Evolutionary conservation across 2,888 invertebrate genomes (phyloP).

Genomic region (Harmothoe impar): DNA sequence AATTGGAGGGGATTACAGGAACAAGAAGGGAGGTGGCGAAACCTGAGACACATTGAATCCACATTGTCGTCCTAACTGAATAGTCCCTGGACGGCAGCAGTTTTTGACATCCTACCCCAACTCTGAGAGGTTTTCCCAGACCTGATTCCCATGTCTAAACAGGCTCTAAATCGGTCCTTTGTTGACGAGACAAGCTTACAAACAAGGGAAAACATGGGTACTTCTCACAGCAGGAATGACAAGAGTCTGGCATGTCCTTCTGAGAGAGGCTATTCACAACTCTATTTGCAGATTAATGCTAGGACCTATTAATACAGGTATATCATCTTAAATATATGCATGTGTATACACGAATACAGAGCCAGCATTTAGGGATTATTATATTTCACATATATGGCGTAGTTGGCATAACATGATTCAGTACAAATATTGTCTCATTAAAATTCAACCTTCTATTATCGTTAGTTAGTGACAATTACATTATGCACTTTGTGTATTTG

Average conservation of each 20-base stretch:
- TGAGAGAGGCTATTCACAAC: neutral
- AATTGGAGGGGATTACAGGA: constrained; percentile 25
- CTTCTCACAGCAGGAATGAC: neutral
- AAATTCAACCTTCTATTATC: too few species aligned
- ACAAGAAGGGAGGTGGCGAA: neutral
- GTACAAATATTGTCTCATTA: too few species aligned
- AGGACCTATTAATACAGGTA: too few species aligned
- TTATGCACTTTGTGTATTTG: too few species aligned
- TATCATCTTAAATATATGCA: too few species aligned
- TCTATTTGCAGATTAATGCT: too few species aligned
- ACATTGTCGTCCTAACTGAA: constrained; percentile 11
- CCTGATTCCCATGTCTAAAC: constrained; percentile 9
- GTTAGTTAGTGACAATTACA: too few species aligned
- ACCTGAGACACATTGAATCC: constrained; percentile 36
- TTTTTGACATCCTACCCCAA: constrained; percentile 30
- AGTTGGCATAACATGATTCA: too few species aligned
- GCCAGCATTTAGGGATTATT: too few species aligned
- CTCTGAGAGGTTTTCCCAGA: neutral
- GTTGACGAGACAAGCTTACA: neutral
- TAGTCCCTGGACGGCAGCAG: neutral
- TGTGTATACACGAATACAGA: too few species aligned
- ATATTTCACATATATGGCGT: too few species aligned
- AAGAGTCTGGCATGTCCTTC: neutral
- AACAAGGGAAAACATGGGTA: neutral
- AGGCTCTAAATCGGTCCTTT: neutral